Base-by-base conservation (phyloP, 2,797 vertebrate genomes). In the Threskiornis aethiopicus region DNA sequence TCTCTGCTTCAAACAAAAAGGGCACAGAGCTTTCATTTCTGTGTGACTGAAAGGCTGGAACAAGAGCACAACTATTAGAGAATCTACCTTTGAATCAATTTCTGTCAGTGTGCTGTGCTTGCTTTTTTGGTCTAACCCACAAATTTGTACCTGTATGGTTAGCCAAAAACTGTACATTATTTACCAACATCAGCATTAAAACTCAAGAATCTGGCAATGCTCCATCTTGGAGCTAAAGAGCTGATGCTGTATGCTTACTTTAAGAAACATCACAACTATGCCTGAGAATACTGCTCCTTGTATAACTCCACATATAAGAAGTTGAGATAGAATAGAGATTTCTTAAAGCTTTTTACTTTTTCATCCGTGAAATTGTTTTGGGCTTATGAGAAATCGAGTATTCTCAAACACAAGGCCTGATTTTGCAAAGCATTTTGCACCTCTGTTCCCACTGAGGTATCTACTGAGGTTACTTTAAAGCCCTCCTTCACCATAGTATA, bases 171-270 rank as follows among this genome's bases (percentile, higher is more conserved):
- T 58, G 76, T 54, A 42, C 31, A 37, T 95, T 96, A 94, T 95
- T 97, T 96, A 97, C 91, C 84, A 94, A 94, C 64, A 94, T 73
- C 89, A 92, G 64, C 61, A 94, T 62, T 89, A 84, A 95, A 96
- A 93, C 35, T 84, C 59, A 18, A 77, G 62, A 69, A 77, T 90
- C 70, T 96, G 95, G 87, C 88, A 87, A 5, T 25, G 66, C 6
- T 96, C 81, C 95, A 87, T 47, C 42, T 76, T 69, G 75, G 54
- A 93, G 88, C 46, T 78, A 41, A 94, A 96, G 66, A 85, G 28
- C 49, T 59, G 64, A 91, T 66, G 44, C 33, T 95, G 64, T 85
- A 54, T 5, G 6, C 70, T 95, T 70, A 59, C 44, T 92, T 91
- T n/a, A 67, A 88, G 69, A 94, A 87, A 92, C 13, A 83, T 59